Evolutionary conservation across 1,140 invertebrate genomes (phyloP).

Genomic region (Globodera ellingtonae): DNA sequence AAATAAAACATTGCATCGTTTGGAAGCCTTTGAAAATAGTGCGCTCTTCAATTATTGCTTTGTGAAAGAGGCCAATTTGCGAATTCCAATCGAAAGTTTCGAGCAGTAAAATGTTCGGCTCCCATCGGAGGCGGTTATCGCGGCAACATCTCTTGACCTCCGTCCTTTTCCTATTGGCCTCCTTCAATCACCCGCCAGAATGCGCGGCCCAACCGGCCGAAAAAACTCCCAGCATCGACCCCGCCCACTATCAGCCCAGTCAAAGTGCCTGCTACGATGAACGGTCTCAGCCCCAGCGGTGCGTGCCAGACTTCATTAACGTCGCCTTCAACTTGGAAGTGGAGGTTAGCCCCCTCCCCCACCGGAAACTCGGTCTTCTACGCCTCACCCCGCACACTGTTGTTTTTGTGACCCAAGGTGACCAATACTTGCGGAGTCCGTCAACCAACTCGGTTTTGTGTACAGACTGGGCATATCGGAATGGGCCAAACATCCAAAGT

Average conservation of each 20-base stretch:
- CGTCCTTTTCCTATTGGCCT: slow-evolving; percentile 17
- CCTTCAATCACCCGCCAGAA: slow-evolving; percentile 1
- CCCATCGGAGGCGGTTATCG: neutral
- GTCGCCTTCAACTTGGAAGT: slow-evolving; percentile 84
- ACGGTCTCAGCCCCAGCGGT: slow-evolving; percentile 74
- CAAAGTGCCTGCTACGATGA: slow-evolving; percentile 68
- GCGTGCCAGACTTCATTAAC: slow-evolving; percentile 92
- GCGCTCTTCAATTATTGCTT: neutral
- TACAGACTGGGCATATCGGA: slow-evolving; percentile 71
- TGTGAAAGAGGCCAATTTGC: neutral
- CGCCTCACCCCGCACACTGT: too few species aligned
- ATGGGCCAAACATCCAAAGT: slow-evolving; percentile 52
- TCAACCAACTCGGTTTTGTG: slow-evolving; percentile 79
- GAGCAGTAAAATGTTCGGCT: neutral
- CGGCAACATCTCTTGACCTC: slow-evolving; percentile 14
- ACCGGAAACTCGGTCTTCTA: neutral
- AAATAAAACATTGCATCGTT: too few species aligned
- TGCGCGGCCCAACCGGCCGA: slow-evolving; percentile 37
- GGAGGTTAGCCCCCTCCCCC: slow-evolving; percentile 70
- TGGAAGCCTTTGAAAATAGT: too few species aligned
- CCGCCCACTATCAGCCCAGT: slow-evolving; percentile 15
- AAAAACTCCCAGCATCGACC: slow-evolving; percentile 37
- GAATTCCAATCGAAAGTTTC: neutral
- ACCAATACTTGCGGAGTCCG: slow-evolving; percentile 89
- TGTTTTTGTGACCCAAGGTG: neutral